Conservation (phyloP, 2,113 vertebrate genomes). For the Urocynchramus pylzowi region DNA sequence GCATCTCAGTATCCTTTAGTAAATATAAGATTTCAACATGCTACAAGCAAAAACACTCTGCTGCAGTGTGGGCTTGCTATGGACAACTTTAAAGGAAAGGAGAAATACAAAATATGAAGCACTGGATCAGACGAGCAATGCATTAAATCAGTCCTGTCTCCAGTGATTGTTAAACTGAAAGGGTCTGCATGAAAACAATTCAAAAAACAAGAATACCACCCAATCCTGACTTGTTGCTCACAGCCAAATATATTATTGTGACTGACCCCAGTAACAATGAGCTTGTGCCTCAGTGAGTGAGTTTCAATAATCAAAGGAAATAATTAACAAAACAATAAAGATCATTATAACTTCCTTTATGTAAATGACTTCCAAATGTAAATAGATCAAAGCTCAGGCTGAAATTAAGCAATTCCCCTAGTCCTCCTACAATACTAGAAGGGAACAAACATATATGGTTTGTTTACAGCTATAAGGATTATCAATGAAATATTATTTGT, state of each 20-base stretch:
- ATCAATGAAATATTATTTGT: neutral
- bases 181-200: neutral
- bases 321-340: slow-evolving; percentile 54
- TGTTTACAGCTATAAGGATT: neutral
- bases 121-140: neutral
- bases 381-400: slow-evolving; percentile 23
- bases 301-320: slow-evolving; percentile 54
- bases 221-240: neutral
- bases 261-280: neutral
- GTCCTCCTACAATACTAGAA: neutral
- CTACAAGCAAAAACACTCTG: neutral
- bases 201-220: neutral
- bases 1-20: neutral
- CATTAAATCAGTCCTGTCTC: neutral
- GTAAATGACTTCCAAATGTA: slow-evolving; percentile 53
- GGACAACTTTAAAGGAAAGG: neutral
- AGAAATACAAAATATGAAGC: neutral
- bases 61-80: neutral
- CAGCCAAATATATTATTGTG: neutral
- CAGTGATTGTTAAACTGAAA: neutral
- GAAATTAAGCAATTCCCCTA: slow-evolving; percentile 37
- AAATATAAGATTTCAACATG: slow-evolving; percentile 3
- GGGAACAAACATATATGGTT: neutral
- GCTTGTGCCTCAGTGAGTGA: slow-evolving; percentile 13
- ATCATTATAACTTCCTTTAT: slow-evolving; percentile 39